Percentiles rank a stretch among this genome's conserved stretches.
Evolutionary conservation across 2,797 vertebrate species (phyloP).

Genomic region (Tarsius wallacei): DNA sequence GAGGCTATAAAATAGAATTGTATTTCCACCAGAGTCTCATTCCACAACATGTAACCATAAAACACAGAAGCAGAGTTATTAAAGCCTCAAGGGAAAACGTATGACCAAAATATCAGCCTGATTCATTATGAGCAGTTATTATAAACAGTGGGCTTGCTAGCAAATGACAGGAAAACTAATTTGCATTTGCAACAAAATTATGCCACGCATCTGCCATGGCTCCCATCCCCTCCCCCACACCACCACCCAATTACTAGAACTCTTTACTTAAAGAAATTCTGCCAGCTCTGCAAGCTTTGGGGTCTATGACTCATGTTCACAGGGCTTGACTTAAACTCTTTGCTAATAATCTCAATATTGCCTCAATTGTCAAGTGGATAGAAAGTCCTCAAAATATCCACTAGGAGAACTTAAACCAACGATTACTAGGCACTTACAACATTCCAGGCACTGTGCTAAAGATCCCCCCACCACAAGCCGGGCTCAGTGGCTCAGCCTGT

Average conservation of each 20-base stretch:
- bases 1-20: constrained; percentile 75
- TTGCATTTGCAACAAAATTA: constrained; percentile 74
- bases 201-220: neutral
- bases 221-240: neutral
- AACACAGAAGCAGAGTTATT: constrained; percentile 77
- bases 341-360: constrained; percentile 30
- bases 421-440: neutral
- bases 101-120: constrained; percentile 81
- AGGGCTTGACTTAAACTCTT: constrained; percentile 54
- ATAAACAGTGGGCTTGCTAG: constrained; percentile 71
- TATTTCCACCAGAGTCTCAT: constrained; percentile 73
- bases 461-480: no score
- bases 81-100: constrained; percentile 78
- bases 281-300: constrained; percentile 47
- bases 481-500: no score
- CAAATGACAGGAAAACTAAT: constrained; percentile 50
- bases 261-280: constrained; percentile 68
- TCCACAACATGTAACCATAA: constrained; percentile 69
- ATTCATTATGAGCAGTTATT: constrained; percentile 83
- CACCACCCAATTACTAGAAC: neutral
- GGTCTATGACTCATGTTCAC: neutral
- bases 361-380: neutral
- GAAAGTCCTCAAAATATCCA: neutral
- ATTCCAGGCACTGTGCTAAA: neutral
- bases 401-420: neutral